Base-by-base conservation (phyloP, 2,113 vertebrate species). In the Cyanoderma ruficeps region DNA sequence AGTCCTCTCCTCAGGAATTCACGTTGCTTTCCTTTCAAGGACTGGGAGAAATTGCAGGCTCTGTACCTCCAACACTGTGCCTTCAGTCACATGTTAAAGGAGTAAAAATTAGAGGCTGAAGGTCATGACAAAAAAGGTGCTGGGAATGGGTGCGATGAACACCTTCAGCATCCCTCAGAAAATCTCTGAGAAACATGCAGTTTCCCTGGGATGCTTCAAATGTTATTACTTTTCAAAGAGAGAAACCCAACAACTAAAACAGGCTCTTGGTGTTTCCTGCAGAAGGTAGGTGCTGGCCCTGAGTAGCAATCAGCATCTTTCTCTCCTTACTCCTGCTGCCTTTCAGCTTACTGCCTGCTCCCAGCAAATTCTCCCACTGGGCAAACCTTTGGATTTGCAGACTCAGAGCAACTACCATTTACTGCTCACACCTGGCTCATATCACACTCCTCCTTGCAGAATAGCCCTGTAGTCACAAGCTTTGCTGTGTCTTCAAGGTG, bases 121-220 rank as follows among this genome's bases (percentile, higher is more conserved):
- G 28, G 25, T 8, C 46, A 56, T 0, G 0, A 39, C 1, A 4
- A 27, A 47, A 30, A 56, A 2, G 7, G 10, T 71, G 37, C 22
- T 65, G 76, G 67, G 18, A 13, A 50, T 24, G 16, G 5, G 41
- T 41, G 28, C 9, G n/a, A 41, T 61, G 24, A 83, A 41, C 9
- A 69, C 4, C 27, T 27, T 59, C 57, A 88, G 9, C 41, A 72
- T n/a, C 22, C 6, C 31, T 65, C 6, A 0, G 69, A 88, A 87
- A 35, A 49, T 12, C 57, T 44, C 53, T 60, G 77, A 85, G 88
- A 79, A 93, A 79, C 9, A 35, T 0, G 0, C 18, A 82, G 47
- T 30, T 84, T 76, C 16, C 41, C 28, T 13, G 1, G 7, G 17
- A 22, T 69, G 41, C 15, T 90, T 83, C 63, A 56, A 80, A 77